Percentiles rank a stretch among this genome's conserved stretches.
These are phyloP conservation scores for Diachasma alloeum DNA, from an alignment of 1,140 invertebrate species.

Conservation along the genomic window DNA sequence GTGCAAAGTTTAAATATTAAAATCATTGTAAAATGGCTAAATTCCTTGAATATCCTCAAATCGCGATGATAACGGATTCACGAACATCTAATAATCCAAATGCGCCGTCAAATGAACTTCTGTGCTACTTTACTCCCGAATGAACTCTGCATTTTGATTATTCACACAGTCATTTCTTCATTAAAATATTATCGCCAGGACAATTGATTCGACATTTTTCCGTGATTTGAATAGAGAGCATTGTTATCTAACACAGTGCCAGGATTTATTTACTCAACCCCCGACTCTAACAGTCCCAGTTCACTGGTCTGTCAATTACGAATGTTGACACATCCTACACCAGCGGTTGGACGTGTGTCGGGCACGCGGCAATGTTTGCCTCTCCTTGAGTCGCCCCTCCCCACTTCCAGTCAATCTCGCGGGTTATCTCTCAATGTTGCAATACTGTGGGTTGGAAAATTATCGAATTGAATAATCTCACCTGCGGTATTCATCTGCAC, in stretches of 20 bases:
- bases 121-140: too few species aligned
- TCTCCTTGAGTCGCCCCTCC: conserved; percentile 34
- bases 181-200: neutral
- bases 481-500: conserved; percentile 83
- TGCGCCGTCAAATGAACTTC: too few species aligned
- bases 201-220: neutral
- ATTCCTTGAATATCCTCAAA: too few species aligned
- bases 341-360: conserved; percentile 35
- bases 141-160: too few species aligned
- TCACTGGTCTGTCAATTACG: conserved; percentile 42
- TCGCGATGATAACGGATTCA: too few species aligned
- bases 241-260: neutral
- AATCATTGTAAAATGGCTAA: too few species aligned
- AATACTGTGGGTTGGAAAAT: neutral
- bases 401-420: conserved; percentile 5
- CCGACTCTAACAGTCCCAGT: conserved; percentile 28
- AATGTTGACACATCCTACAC: conserved; percentile 36
- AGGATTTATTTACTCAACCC: conserved; percentile 30
- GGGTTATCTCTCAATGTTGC: neutral
- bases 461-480: conserved; percentile 60
- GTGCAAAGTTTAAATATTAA: too few species aligned
- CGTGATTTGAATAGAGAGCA: neutral
- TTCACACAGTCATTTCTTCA: neutral
- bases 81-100: too few species aligned
- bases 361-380: conserved; percentile 49